Conservation (phyloP, 2,888 invertebrate genomes). For the Eupithecia dodoneata region DNA sequence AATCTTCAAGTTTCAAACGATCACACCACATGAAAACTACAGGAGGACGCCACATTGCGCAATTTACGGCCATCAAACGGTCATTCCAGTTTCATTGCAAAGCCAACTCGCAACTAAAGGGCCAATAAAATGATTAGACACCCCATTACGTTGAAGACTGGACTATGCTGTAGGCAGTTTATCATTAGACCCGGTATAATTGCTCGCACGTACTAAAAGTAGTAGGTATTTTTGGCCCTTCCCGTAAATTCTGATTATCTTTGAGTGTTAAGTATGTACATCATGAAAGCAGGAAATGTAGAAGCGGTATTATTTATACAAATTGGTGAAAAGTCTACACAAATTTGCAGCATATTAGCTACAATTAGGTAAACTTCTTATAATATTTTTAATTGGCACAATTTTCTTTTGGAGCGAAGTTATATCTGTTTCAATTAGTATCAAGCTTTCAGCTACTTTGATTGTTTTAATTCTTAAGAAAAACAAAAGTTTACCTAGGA, state of each 20-base stretch:
- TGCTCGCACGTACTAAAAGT: conserved; percentile 70
- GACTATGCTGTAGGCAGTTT: conserved; percentile 51
- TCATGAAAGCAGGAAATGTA: conserved; percentile 38
- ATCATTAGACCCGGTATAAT: conserved; percentile 73
- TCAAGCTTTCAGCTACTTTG: neutral
- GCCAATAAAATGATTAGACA: conserved; percentile 60
- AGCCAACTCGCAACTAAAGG: conserved; percentile 50
- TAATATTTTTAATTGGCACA: neutral
- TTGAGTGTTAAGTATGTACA: conserved; percentile 66
- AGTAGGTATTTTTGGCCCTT: conserved; percentile 67
- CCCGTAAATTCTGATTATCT: conserved; percentile 83
- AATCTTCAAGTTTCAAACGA: neutral
- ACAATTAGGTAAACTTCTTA: neutral
- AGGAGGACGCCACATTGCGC: conserved; percentile 21
- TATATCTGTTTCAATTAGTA: neutral
- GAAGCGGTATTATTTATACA: conserved; percentile 16
- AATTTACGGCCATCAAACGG: conserved; percentile 50
- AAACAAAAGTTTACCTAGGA: neutral
- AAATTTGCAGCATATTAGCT: neutral
- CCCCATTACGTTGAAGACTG: conserved; percentile 57
- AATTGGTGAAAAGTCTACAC: neutral
- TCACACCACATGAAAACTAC: neutral
- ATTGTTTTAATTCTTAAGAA: neutral
- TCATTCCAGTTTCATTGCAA: conserved; percentile 43
- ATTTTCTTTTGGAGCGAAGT: neutral